Evolutionary conservation across 2,888 invertebrate species (phyloP).

Genomic region (Ectropis crepuscularia): DNA sequence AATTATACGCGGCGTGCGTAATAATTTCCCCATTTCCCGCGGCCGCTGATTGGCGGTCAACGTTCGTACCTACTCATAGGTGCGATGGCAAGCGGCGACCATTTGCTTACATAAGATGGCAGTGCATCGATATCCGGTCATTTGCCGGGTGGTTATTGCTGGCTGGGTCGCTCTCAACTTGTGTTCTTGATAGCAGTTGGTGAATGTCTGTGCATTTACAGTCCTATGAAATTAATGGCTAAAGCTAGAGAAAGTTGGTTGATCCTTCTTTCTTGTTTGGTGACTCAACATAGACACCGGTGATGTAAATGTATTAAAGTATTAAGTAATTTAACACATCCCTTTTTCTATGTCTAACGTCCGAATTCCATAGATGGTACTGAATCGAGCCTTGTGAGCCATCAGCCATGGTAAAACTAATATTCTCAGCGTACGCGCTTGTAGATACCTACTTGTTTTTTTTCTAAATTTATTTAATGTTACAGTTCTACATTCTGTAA

Average conservation of each 20-base stretch:
- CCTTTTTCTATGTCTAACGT: too few relatives aligned
- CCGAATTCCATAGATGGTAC: too few relatives aligned
- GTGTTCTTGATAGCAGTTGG: conserved; percentile 10
- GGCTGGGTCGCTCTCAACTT: not conserved
- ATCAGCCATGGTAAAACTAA: too few relatives aligned
- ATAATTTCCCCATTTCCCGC: conserved; percentile 24
- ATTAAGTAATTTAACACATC: too few relatives aligned
- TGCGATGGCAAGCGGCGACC: conserved; percentile 9
- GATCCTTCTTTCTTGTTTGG: not conserved
- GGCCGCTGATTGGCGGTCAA: conserved; percentile 24
- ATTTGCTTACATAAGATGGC: conserved; percentile 24
- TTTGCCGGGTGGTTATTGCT: conserved; percentile 7
- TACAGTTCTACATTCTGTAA: too few relatives aligned
- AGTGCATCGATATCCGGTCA: conserved; percentile 24
- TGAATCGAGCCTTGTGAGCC: too few relatives aligned
- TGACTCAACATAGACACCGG: not conserved
- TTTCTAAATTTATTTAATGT: too few relatives aligned
- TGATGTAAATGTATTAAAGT: not conserved
- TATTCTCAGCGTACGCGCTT: too few relatives aligned
- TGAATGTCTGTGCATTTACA: conserved; percentile 10
- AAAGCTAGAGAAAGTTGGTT: not conserved
- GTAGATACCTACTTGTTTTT: too few relatives aligned
- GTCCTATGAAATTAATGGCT: conserved; percentile 6
- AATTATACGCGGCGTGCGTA: conserved; percentile 8
- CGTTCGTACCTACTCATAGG: conserved; percentile 6